Conservation (phyloP, 2,888 invertebrate genomes). For the Dexiosoma caninum region DNA sequence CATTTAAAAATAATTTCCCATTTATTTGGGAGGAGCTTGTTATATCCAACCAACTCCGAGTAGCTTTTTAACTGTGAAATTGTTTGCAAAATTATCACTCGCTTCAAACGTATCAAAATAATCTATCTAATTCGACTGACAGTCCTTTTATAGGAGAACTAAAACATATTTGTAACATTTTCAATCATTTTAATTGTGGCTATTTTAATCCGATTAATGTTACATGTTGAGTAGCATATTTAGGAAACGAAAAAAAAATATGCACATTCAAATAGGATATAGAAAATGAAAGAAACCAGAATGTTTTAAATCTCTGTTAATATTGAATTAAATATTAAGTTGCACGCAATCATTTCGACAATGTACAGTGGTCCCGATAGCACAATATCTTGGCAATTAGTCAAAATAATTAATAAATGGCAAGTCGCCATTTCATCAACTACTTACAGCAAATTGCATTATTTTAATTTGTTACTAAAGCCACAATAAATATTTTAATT, state of each 20-base stretch:
- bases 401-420: too few relatives aligned
- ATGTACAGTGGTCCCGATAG: neutral
- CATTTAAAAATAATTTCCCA: constrained; percentile 34
- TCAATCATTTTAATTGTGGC: constrained; percentile 50
- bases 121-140: neutral
- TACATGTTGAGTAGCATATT: constrained; percentile 31
- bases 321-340: constrained; percentile 51
- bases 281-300: constrained; percentile 37
- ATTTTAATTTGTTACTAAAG: too few relatives aligned
- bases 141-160: constrained; percentile 52
- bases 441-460: too few relatives aligned
- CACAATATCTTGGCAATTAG: too few relatives aligned
- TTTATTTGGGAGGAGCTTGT: constrained; percentile 1
- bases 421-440: too few relatives aligned
- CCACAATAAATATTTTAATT: too few relatives aligned
- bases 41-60: neutral
- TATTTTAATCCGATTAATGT: constrained; percentile 60
- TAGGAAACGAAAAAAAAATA: constrained; percentile 5
- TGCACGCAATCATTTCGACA: constrained; percentile 53
- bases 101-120: constrained; percentile 35
- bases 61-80: constrained; percentile 5
- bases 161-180: constrained; percentile 12
- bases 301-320: constrained; percentile 53
- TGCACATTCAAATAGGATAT: constrained; percentile 25
- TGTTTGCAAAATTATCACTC: constrained; percentile 2